These are phyloP conservation scores for Pelosia muscerda DNA, from an alignment of 2,888 invertebrate genomes.

Conservation along the genomic window DNA sequence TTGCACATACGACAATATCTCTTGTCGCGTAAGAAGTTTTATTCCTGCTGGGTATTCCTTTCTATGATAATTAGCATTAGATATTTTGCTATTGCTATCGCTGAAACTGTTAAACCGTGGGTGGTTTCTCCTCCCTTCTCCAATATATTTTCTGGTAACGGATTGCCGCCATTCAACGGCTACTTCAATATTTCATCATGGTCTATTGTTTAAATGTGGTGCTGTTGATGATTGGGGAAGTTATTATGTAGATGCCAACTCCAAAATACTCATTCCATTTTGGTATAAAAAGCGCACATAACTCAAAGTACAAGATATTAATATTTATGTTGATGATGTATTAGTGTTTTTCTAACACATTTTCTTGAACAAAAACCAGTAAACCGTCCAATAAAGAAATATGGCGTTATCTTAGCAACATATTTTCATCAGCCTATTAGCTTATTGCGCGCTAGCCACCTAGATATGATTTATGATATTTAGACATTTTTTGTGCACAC, in stretches of 20 bases:
- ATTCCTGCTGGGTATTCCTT: no score
- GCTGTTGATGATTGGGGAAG: background rate
- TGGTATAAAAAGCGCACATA: background rate
- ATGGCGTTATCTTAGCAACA: conserved; percentile 35
- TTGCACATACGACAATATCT: no score
- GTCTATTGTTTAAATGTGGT: no score
- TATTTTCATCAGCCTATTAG: conserved; percentile 57
- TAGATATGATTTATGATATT: conserved; percentile 68
- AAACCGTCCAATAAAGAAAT: conserved; percentile 36
- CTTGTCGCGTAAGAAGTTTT: no score
- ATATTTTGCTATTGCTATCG: no score
- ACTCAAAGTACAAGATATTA: background rate
- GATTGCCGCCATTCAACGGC: no score
- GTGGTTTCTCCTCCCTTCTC: no score
- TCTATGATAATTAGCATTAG: no score
- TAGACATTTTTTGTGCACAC: conserved; percentile 58
- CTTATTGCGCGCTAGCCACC: conserved; percentile 56
- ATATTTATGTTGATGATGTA: conserved; percentile 4
- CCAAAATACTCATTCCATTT: background rate
- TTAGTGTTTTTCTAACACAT: conserved; percentile 10
- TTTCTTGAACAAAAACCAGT: conserved; percentile 13
- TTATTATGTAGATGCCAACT: background rate
- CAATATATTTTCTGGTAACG: no score
- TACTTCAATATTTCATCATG: no score
- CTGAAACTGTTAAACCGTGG: no score